Evolutionary conservation across 2,113 vertebrate genomes (phyloP).

Genomic region (Pitta sordida): DNA sequence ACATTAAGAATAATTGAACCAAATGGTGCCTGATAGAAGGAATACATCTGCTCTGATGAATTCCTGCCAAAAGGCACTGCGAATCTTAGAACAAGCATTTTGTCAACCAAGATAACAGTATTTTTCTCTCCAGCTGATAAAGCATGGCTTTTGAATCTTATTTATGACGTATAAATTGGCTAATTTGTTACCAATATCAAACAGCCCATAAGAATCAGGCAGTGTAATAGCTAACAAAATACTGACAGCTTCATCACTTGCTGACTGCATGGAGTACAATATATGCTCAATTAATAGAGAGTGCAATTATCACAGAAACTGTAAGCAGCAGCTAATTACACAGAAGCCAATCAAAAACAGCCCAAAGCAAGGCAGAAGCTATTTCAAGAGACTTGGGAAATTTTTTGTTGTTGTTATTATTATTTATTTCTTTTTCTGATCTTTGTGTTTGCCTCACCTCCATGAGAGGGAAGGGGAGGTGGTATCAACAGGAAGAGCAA

Average conservation of each 20-base stretch:
- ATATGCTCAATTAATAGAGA: conserved; percentile 35
- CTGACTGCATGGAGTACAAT: conserved; percentile 22
- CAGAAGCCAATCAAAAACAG: conserved; percentile 44
- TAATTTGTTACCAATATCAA: conserved; percentile 43
- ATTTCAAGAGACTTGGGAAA: not conserved
- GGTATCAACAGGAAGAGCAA: not conserved
- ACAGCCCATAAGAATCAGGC: conserved; percentile 33
- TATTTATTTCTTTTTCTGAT: fast-evolving
- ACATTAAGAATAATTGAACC: conserved; percentile 64
- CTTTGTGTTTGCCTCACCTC: not conserved
- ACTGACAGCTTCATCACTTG: conserved; percentile 46
- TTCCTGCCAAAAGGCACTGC: conserved; percentile 53
- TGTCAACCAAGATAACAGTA: conserved; percentile 32
- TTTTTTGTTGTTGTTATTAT: not conserved
- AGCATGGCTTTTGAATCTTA: conserved; percentile 36
- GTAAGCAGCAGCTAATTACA: conserved; percentile 34
- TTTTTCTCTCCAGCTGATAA: conserved; percentile 44
- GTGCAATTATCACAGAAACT: conserved; percentile 46
- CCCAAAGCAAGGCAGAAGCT: not conserved
- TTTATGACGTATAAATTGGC: conserved; percentile 38
- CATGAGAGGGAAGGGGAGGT: not conserved
- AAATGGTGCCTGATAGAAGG: conserved; percentile 55
- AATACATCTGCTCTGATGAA: conserved; percentile 56
- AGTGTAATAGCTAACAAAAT: conserved; percentile 27
- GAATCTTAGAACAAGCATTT: conserved; percentile 28